Conservation (phyloP, 2,888 invertebrate genomes). For the Oligia fasciuncula region DNA sequence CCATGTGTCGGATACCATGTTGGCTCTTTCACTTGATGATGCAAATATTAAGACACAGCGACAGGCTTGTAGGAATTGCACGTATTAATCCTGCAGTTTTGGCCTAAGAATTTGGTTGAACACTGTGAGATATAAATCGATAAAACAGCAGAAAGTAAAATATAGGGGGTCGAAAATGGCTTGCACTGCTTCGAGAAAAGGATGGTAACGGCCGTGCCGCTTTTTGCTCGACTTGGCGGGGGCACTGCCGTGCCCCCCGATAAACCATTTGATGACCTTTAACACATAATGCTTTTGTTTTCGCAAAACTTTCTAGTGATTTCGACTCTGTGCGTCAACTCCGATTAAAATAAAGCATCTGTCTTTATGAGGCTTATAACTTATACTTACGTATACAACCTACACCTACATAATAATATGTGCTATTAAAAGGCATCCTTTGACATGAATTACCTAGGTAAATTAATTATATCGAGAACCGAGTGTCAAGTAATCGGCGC, state of each 20-base stretch:
- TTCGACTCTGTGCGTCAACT: not conserved
- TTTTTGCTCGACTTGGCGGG: no score
- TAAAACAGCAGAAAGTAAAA: no score
- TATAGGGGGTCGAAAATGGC: no score
- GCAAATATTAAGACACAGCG: not conserved
- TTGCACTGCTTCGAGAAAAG: no score
- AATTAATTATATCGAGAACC: constrained; percentile 11
- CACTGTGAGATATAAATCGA: no score
- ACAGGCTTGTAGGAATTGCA: no score
- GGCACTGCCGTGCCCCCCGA: no score
- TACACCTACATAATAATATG: not conserved
- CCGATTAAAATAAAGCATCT: not conserved
- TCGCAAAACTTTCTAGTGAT: not conserved
- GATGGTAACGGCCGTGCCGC: no score
- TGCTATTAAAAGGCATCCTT: not conserved
- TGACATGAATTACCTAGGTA: constrained; percentile 8
- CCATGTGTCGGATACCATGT: not conserved
- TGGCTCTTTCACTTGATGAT: not conserved
- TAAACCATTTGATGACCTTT: not conserved
- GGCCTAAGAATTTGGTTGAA: no score
- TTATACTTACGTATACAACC: no score
- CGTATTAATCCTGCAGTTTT: no score
- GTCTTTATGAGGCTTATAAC: not conserved
- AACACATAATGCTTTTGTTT: no score
- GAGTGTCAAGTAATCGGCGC: constrained; percentile 11